These are phyloP conservation scores for Xestia c-nigrum DNA, from an alignment of 2,888 invertebrate species.

Conservation along the genomic window DNA sequence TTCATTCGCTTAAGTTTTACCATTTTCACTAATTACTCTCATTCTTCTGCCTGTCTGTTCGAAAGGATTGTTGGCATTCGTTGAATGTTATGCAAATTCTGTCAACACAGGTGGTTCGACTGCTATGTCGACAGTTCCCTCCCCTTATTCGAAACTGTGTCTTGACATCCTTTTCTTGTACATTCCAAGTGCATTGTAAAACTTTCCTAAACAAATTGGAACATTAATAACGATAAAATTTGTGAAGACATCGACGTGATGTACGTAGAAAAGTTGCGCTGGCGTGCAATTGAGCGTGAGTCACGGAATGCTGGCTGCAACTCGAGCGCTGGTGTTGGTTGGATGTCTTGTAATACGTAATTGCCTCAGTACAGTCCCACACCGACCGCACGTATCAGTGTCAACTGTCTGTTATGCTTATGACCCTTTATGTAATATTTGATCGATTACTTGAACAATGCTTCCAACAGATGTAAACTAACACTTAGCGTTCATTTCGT, in stretches of 20 bases:
- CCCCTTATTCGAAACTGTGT: conserved; percentile 24
- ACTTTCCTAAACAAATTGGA: conserved; percentile 60
- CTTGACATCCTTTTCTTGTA: conserved; percentile 30
- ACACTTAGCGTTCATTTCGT: not conserved
- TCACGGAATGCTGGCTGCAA: conserved; percentile 63
- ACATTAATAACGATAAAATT: conserved; percentile 59
- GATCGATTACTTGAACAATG: conserved; percentile 33
- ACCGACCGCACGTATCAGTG: conserved; percentile 52
- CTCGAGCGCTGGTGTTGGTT: conserved; percentile 54
- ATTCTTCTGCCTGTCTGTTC: conserved; percentile 40
- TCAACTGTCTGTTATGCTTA: conserved; percentile 48
- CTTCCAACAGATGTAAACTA: conserved; percentile 13
- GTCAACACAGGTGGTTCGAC: conserved; percentile 47
- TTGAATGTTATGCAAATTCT: conserved; percentile 50
- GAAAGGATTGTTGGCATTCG: conserved; percentile 15
- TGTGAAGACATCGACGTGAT: conserved; percentile 58
- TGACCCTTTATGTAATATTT: conserved; percentile 40
- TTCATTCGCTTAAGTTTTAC: conserved; percentile 72
- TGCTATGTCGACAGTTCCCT: conserved; percentile 18
- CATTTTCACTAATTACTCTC: conserved; percentile 70
- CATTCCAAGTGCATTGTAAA: conserved; percentile 44
- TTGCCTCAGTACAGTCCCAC: conserved; percentile 45
- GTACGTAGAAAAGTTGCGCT: conserved; percentile 55
- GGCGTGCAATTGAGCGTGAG: conserved; percentile 64
- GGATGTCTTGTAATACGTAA: conserved; percentile 54